phyloP scores from a whole-genome alignment of 2,797 vertebrate species.

The Lates japonicus region DNA sequence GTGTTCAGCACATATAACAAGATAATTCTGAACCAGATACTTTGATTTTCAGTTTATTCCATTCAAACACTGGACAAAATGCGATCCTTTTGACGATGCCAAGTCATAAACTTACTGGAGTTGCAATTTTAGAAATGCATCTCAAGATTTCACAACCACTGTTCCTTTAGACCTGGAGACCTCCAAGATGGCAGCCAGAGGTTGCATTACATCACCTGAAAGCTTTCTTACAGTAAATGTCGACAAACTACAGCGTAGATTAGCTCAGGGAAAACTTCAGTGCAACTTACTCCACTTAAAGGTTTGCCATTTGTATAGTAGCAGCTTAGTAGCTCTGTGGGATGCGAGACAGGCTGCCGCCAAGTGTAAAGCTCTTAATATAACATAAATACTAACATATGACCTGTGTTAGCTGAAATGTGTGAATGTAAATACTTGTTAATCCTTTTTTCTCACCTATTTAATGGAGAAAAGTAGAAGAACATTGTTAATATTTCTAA shows the following conservation, averaged over 20 bases:
- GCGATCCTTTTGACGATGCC: not conserved
- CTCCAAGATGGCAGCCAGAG: conserved; percentile 3
- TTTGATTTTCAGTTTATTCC: not conserved
- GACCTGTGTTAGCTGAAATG: conserved; percentile 9
- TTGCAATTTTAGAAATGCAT: not conserved
- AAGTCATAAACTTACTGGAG: not conserved
- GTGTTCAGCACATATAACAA: not conserved
- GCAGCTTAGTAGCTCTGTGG: conserved; percentile 37
- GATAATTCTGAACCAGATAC: not conserved
- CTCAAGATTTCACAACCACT: not conserved
- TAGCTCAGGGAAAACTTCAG: conserved; percentile 8
- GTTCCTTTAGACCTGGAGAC: conserved; percentile 3
- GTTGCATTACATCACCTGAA: not conserved
- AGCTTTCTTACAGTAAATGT: conserved; percentile 30
- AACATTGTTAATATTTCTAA: not conserved
- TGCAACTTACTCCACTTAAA: conserved; percentile 55
- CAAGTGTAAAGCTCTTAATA: conserved; percentile 31
- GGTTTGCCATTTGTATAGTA: conserved; percentile 44
- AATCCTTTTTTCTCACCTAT: conserved; percentile 1
- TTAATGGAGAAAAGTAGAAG: not conserved
- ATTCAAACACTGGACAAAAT: not conserved
- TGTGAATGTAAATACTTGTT: not conserved
- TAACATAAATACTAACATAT: conserved; percentile 23
- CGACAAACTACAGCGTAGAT: conserved; percentile 18
- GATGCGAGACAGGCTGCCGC: conserved; percentile 38